These are phyloP conservation scores for Corapipo altera DNA, from an alignment of 2,113 vertebrate species.

Conservation along the genomic window DNA sequence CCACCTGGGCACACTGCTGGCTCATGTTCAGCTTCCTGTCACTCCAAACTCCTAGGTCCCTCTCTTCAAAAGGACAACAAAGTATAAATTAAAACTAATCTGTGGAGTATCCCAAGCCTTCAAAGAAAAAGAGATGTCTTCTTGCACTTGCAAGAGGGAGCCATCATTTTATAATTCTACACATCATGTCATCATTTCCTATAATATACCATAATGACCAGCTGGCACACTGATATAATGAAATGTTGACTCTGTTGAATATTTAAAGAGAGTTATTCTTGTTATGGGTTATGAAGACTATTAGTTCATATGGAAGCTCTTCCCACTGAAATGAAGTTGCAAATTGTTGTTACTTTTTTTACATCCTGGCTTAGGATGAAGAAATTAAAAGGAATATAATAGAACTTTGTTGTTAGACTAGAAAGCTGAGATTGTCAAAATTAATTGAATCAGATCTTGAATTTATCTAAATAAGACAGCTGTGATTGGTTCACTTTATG, in stretches of 20 bases:
- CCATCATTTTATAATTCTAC: constrained; percentile 21
- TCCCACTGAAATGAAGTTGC: not conserved
- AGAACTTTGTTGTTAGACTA: not conserved
- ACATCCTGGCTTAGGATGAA: not conserved
- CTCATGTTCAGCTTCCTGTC: too few relatives aligned
- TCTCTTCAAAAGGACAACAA: not conserved
- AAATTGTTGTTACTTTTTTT: constrained; percentile 13
- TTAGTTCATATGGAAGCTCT: constrained; percentile 3
- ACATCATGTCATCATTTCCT: constrained; percentile 9
- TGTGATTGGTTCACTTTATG: not conserved
- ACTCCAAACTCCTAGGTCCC: too few relatives aligned
- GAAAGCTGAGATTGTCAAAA: not conserved
- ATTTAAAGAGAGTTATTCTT: constrained; percentile 33
- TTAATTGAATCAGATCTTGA: not conserved
- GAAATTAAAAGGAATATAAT: not conserved
- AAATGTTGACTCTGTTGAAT: constrained; percentile 47
- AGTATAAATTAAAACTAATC: not conserved
- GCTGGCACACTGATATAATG: constrained; percentile 43
- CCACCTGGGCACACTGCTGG: too few relatives aligned
- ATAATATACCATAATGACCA: constrained; percentile 46
- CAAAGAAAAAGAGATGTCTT: not conserved
- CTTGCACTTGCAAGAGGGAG: not conserved
- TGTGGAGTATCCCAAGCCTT: not conserved
- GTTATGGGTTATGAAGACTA: not conserved
- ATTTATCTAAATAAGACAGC: not conserved